Conservation (phyloP, 1,140 invertebrate genomes). For the Hyles vespertilio region DNA sequence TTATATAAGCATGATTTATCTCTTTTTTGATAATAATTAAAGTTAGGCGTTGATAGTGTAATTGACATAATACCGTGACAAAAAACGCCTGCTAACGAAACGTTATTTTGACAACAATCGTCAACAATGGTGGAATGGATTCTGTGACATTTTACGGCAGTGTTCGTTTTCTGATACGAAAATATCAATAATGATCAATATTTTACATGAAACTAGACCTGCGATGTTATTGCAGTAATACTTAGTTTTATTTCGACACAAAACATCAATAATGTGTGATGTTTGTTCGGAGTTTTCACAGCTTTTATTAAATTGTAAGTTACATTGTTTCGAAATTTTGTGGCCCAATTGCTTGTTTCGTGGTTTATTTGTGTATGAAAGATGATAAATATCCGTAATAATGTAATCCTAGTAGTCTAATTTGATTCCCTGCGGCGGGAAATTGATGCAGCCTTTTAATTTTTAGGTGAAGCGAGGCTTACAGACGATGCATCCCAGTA, state of each 20-base stretch:
- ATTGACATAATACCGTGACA: not conserved
- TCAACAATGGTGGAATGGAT: conserved; percentile 73
- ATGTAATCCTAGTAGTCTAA: conserved; percentile 2
- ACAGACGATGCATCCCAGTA: conserved; percentile 79
- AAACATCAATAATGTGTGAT: conserved; percentile 83
- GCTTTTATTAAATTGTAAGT: conserved; percentile 86
- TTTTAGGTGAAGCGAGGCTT: conserved; percentile 78
- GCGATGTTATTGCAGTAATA: conserved; percentile 69
- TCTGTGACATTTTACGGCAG: conserved; percentile 66
- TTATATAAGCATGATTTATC: too few species aligned
- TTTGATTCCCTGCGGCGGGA: not conserved
- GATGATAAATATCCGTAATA: conserved; percentile 3
- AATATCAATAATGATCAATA: conserved; percentile 73
- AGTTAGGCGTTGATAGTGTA: too few species aligned
- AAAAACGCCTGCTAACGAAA: conserved; percentile 36
- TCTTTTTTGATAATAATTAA: too few species aligned
- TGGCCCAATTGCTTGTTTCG: conserved; percentile 34
- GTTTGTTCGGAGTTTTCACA: conserved; percentile 87
- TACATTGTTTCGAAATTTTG: conserved; percentile 70
- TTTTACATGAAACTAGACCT: conserved; percentile 46
- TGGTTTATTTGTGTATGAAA: conserved; percentile 17
- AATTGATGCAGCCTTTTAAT: conserved; percentile 4
- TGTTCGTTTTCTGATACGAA: conserved; percentile 71
- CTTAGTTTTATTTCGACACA: conserved; percentile 52
- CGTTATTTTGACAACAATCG: conserved; percentile 70